Base-by-base conservation (phyloP, 37 sponge, comb jelly and placozoan genomes). In the Chondrosia reniformis region DNA sequence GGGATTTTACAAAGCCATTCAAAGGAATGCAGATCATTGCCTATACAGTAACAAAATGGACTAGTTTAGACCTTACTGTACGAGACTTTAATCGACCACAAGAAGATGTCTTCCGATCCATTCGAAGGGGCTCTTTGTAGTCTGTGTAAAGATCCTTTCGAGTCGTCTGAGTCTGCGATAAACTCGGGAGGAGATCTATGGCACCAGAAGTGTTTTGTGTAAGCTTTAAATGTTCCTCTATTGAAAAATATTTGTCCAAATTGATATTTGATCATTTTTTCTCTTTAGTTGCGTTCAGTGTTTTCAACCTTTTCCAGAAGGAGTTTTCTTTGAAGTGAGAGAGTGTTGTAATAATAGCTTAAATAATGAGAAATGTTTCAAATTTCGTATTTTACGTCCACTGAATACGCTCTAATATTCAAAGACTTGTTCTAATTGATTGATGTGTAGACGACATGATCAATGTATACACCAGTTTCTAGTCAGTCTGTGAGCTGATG, bases 151-250 rank as follows among this genome's bases (percentile, higher is more conserved):
- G 96, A 96, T 55, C 80, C 84, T 38, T 99, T 99, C 58, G 86
- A 76, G 0, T 44, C 81, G 28, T 63, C 83, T 12, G 96, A 99
- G 64, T 90, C 89, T 34, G 85, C 93, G 42, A 81, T 99, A 21
- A 99, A 95, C 81, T 84, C 97, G 0, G 91, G 93, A 67, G 99
- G 99, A 41, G 89, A 93, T 45, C 87, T 93, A 46, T 99, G 94
- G 94, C 99, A 99, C 66, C 87, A 96, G 36, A 77, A 64, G 49
- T 99, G 99, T 77, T 99, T 99, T 40, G 96, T 99, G 88, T 97
- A 79, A 81, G 97, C 27, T 69, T 21, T 77, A 69, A 46, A 46
- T 9, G 45, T 74, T 42, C 2, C 9, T 36, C 30, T 9, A 31
- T 38, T 8, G 30, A 13, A 4, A 74, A 74, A 37, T 9, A 31